Percentiles rank a stretch among this genome's conserved stretches.
Evolutionary conservation across 2,797 vertebrate genomes (phyloP).

Genomic region (Syngnathus rostellatus): DNA sequence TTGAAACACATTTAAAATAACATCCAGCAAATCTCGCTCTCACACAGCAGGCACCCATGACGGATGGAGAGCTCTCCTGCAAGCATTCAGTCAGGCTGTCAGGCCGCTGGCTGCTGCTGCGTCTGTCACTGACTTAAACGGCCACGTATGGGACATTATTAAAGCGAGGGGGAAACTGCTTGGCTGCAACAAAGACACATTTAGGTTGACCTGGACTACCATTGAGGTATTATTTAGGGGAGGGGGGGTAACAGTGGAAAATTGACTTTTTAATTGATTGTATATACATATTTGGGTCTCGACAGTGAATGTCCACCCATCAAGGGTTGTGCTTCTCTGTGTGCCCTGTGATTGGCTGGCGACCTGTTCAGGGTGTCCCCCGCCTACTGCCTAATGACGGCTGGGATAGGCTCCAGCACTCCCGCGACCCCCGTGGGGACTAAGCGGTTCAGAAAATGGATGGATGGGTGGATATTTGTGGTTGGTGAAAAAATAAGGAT

Average conservation of each 20-base stretch:
- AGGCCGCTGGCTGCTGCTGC: constrained; percentile 60
- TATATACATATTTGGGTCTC: not conserved
- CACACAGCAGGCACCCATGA: constrained; percentile 55
- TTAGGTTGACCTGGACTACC: constrained; percentile 47
- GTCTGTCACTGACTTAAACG: constrained; percentile 67
- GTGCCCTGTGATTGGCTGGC: too few relatives aligned
- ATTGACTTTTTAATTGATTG: not conserved
- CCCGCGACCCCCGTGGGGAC: too few relatives aligned
- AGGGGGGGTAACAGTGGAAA: not conserved
- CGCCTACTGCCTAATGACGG: too few relatives aligned
- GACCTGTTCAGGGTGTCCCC: too few relatives aligned
- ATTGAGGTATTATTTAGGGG: constrained; percentile 21
- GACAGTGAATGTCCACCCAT: not conserved
- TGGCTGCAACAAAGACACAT: constrained; percentile 54
- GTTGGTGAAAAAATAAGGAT: constrained; percentile 10
- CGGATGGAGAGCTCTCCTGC: constrained; percentile 63
- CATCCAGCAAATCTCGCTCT: constrained; percentile 49
- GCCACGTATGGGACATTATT: constrained; percentile 59
- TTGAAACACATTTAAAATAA: constrained; percentile 69
- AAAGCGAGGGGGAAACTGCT: constrained; percentile 56
- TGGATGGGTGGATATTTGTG: not conserved
- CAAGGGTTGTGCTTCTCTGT: not conserved
- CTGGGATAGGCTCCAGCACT: too few relatives aligned
- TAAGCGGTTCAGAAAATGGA: too few relatives aligned
- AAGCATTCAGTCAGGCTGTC: constrained; percentile 69